Base-by-base conservation (phyloP, 2,113 vertebrate species). In the Lagenorhynchus albirostris region DNA sequence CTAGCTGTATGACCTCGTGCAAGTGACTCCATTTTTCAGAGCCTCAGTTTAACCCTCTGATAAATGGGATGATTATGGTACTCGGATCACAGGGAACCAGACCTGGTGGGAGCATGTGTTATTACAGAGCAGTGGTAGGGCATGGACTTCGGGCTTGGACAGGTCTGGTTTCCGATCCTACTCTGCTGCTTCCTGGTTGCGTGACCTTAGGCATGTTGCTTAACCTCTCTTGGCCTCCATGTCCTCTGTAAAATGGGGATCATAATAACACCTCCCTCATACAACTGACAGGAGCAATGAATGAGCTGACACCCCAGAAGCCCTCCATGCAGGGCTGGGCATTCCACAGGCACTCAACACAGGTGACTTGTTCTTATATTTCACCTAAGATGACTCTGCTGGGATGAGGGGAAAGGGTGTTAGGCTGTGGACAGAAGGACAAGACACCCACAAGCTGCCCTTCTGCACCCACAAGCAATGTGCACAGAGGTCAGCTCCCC, bases 1-100 rank as follows among this genome's bases (percentile, higher is more conserved):
- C 21, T 3, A 0, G 14, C n/a, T 7, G 0, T 12, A 14, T 14
- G 15, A 50, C 10, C 65, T 36, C 73, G 21, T 0, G 0, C 6
- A 50, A 25, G 65, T 3, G 41, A 44, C 29, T 38, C 63, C 0
- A 23, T n/a, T 17, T 38, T 63, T 60, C 26, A 0, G 53, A 62
- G 94, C 87, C 94, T 96, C 80, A 5, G 83, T 92, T 74, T 89
- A 18, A 23, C 50, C 44, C 60, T 65, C 91, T 26, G 31, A 68
- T 33, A 73, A 44, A 41, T 2, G 11, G 36, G 87, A 10, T 8
- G 41, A 5, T 6, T 33, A 18, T 1, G 41, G 53, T 25, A 0
- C 38, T 81, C 15, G 2, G 5, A 65, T n/a, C 85, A n/a, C 14
- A 25, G 58, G 44, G 8, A 91, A 55, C 21, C 79, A 73, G 74